Percentiles rank a stretch among this genome's conserved stretches.
phyloP scores from a whole-genome alignment of 2,888 invertebrate species.

The Bruchidius siliquastri region DNA sequence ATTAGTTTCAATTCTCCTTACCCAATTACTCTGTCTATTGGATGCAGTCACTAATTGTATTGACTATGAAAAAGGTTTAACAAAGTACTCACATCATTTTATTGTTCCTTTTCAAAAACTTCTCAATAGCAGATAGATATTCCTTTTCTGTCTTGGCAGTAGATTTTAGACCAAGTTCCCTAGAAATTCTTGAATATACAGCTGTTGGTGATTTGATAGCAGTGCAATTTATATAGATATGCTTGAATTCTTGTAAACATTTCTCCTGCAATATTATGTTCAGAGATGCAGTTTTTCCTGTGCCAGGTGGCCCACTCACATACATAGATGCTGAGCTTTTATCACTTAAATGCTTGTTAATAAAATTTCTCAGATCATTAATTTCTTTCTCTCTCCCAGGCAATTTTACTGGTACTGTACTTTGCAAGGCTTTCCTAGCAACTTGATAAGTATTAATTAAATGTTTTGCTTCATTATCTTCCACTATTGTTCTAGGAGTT shows the following conservation, averaged over 20 bases:
- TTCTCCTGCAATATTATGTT: conserved; percentile 65
- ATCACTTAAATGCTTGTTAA: conserved; percentile 60
- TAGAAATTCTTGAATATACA: conserved; percentile 73
- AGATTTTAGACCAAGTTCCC: conserved; percentile 62
- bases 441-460: conserved; percentile 31
- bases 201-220: conserved; percentile 76
- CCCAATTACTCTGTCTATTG: no score
- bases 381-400: conserved; percentile 81
- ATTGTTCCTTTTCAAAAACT: conserved; percentile 60
- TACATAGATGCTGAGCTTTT: conserved; percentile 78
- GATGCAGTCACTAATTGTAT: no score
- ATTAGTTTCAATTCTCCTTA: no score
- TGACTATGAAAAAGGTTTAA: no score
- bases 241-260: conserved; percentile 48
- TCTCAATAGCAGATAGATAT: conserved; percentile 62
- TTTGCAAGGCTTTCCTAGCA: conserved; percentile 44
- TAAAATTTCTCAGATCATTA: conserved; percentile 61
- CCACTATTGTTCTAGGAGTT: background rate
- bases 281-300: conserved; percentile 91
- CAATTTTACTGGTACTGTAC: conserved; percentile 42
- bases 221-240: conserved; percentile 83
- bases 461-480: conserved; percentile 3
- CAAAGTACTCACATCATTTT: conserved; percentile 64
- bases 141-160: conserved; percentile 62
- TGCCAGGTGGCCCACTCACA: conserved; percentile 95